Percentiles rank a stretch among this genome's conserved stretches.
Conservation (phyloP, 2,888 invertebrate species). For the Microplitis manilae region DNA sequence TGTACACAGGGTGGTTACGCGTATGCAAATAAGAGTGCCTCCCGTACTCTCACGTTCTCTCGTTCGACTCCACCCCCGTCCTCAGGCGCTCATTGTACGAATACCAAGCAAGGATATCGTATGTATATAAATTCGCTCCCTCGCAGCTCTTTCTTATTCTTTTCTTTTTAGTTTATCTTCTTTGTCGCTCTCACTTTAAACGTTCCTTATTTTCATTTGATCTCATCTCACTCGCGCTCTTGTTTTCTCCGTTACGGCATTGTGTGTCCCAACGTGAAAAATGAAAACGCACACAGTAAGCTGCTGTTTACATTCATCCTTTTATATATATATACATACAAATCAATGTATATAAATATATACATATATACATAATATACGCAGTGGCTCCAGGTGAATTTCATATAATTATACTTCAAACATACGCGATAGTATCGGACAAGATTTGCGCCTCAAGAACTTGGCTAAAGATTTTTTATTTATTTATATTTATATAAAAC, state of each 20-base stretch:
- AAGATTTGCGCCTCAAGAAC: slow-evolving; percentile 7
- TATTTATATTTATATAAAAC: not conserved
- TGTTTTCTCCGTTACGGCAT: slow-evolving; percentile 13
- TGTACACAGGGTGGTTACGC: slow-evolving; percentile 4
- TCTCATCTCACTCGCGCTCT: not conserved
- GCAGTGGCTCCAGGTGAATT: slow-evolving; percentile 23
- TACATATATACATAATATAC: slow-evolving; percentile 9
- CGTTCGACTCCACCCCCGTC: slow-evolving; percentile 66
- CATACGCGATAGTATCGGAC: not conserved
- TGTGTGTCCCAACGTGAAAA: slow-evolving; percentile 28
- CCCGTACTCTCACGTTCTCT: slow-evolving; percentile 49
- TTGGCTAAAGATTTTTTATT: not conserved
- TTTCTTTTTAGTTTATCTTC: not conserved
- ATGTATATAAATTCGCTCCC: slow-evolving; percentile 2
- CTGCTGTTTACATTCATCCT: not conserved
- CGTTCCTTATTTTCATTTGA: not conserved
- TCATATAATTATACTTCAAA: slow-evolving; percentile 12
- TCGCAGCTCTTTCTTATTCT: slow-evolving; percentile 1
- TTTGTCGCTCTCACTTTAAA: not conserved
- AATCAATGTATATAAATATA: not conserved
- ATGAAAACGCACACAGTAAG: slow-evolving; percentile 18
- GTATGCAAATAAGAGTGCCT: slow-evolving; percentile 40
- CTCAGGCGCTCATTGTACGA: slow-evolving; percentile 67
- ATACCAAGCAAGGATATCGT: not conserved
- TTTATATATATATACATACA: not conserved